A percentile compares a stretch with the other conserved stretches of the same genome.
These are phyloP conservation scores for Cygnus olor DNA, from an alignment of 2,797 vertebrate species.

Conservation along the genomic window DNA sequence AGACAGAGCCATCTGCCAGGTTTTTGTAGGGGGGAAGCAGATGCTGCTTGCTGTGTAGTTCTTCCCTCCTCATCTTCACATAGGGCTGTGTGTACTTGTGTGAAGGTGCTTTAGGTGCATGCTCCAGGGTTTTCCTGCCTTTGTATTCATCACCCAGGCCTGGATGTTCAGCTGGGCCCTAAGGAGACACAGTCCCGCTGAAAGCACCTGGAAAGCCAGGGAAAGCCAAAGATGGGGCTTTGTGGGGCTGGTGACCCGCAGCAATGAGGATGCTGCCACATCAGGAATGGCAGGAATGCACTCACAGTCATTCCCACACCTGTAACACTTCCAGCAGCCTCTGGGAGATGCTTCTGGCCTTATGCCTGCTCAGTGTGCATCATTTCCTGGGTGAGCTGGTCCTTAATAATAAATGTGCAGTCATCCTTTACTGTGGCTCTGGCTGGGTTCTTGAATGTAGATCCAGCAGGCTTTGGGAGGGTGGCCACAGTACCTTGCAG, in stretches of 20 bases:
- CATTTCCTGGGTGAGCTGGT: not conserved
- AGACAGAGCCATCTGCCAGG: not conserved
- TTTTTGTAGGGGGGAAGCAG: not conserved
- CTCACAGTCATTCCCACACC: not conserved
- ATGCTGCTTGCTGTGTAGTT: not conserved
- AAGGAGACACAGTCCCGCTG: not conserved
- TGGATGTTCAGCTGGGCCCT: not conserved
- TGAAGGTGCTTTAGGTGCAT: not conserved
- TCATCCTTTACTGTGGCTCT: not conserved
- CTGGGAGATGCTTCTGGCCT: not conserved
- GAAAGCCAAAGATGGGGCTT: not conserved
- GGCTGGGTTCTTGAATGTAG: not conserved
- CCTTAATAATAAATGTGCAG: not conserved
- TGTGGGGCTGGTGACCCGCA: not conserved
- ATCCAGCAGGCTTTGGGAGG: not conserved
- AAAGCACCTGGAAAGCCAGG: not conserved
- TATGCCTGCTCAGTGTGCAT: not conserved
- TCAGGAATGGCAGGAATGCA: not conserved
- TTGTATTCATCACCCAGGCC: not conserved
- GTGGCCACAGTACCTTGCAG: not conserved
- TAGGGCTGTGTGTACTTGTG: not conserved
- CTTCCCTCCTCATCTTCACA: not conserved
- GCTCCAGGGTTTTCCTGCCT: not conserved
- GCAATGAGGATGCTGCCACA: not conserved
- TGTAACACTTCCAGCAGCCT: not conserved